Conservation (phyloP, 2,888 invertebrate genomes). For the Rhimphoctona megacephalus region DNA sequence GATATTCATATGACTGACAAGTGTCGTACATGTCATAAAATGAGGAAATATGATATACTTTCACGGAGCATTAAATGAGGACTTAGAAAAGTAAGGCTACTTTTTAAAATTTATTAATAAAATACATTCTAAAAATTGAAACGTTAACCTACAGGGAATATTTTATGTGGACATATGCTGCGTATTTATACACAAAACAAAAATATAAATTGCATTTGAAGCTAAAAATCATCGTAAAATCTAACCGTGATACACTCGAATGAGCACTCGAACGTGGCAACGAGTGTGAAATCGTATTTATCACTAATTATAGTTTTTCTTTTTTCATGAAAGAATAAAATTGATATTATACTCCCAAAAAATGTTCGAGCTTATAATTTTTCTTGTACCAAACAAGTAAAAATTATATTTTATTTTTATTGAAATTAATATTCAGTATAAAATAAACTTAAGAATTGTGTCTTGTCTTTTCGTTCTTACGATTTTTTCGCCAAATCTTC, state of each 20-base stretch:
- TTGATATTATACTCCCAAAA: no score
- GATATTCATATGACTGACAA: slow-evolving; percentile 25
- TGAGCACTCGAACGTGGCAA: neutral
- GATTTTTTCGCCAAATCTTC: neutral
- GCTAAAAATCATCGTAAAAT: neutral
- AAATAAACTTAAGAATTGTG: neutral
- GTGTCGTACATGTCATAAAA: slow-evolving; percentile 11
- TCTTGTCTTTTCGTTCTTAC: neutral
- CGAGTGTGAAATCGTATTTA: neutral
- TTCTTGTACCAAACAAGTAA: no score
- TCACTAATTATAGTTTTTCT: neutral
- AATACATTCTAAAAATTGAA: neutral
- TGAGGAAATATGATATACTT: slow-evolving; percentile 45
- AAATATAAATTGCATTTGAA: neutral
- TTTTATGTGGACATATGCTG: neutral
- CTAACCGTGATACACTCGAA: no score
- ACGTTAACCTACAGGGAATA: neutral
- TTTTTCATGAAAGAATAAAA: no score
- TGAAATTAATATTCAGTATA: neutral
- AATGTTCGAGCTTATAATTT: no score
- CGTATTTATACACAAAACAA: neutral
- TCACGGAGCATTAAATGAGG: slow-evolving; percentile 1
- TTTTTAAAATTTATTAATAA: neutral
- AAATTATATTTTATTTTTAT: neutral
- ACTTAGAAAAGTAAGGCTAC: neutral